Evolutionary conservation across 2,888 invertebrate species (phyloP).

Genomic region (Cistogaster globosa): DNA sequence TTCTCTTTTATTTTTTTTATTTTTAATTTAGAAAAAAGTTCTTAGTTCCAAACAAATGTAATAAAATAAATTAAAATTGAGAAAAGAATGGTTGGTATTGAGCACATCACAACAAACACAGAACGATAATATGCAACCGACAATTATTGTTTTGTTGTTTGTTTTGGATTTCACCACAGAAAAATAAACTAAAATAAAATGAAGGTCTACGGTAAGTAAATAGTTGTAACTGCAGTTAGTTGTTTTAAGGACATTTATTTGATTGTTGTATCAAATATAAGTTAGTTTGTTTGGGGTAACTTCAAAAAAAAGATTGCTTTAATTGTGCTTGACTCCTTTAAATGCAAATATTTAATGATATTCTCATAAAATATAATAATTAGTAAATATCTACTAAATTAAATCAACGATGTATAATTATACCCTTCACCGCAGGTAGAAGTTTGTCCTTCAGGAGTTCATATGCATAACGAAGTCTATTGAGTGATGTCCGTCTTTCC

Average conservation of each 20-base stretch:
- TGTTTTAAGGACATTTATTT: neutral
- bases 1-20: slow-evolving; percentile 7
- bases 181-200: slow-evolving; percentile 7
- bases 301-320: no score
- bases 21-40: slow-evolving; percentile 17
- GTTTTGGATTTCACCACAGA: neutral
- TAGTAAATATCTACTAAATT: no score
- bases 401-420: no score
- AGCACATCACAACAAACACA: slow-evolving; percentile 8
- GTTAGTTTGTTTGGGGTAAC: neutral
- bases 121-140: slow-evolving; percentile 42
- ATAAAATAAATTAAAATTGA: slow-evolving; percentile 39
- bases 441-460: no score
- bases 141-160: slow-evolving; percentile 30
- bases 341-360: no score
- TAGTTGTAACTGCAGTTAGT: neutral
- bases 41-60: slow-evolving; percentile 35
- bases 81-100: slow-evolving; percentile 13
- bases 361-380: no score
- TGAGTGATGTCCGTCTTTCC: no score
- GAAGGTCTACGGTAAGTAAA: slow-evolving; percentile 28
- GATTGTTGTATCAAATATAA: neutral
- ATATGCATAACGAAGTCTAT: no score
- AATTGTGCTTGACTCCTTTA: no score
- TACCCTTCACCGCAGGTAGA: no score